Percentiles rank a stretch among this genome's conserved stretches.
phyloP scores from a whole-genome alignment of 2,888 invertebrate species.

The Aethes cnicana region DNA sequence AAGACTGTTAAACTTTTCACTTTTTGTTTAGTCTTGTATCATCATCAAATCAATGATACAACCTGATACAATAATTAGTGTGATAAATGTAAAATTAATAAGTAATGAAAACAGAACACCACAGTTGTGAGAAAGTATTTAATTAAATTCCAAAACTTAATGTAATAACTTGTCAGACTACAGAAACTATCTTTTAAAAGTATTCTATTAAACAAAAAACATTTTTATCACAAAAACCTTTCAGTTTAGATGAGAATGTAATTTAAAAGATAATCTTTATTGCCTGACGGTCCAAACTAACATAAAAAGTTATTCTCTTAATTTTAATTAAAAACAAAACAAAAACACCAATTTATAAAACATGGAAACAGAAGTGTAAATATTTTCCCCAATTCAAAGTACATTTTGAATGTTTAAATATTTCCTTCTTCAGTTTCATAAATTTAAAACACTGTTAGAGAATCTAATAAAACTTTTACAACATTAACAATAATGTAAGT shows the following conservation, averaged over 20 bases:
- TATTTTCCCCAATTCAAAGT: conserved; percentile 13
- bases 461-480: conserved; percentile 3
- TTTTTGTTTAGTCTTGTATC: too few relatives aligned
- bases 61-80: too few relatives aligned
- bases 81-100: too few relatives aligned
- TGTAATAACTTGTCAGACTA: conserved; percentile 3
- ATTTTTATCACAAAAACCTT: conserved; percentile 27
- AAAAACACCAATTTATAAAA: conserved; percentile 8
- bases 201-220: conserved; percentile 8
- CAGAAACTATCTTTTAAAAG: conserved; percentile 12
- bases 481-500: conserved; percentile 14
- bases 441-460: neutral
- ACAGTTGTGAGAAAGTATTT: neutral
- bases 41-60: too few relatives aligned
- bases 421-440: neutral
- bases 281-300: conserved; percentile 28
- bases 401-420: conserved; percentile 20
- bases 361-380: neutral
- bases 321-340: conserved; percentile 10
- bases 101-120: neutral
- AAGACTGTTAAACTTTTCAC: too few relatives aligned
- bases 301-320: conserved; percentile 10
- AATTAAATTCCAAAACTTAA: conserved; percentile 1
- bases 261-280: conserved; percentile 13
- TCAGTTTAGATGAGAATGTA: conserved; percentile 27